Percentiles rank a stretch among this genome's conserved stretches.
Evolutionary conservation across 1,140 invertebrate genomes (phyloP).

Genomic region (Bombus sylvicola): DNA sequence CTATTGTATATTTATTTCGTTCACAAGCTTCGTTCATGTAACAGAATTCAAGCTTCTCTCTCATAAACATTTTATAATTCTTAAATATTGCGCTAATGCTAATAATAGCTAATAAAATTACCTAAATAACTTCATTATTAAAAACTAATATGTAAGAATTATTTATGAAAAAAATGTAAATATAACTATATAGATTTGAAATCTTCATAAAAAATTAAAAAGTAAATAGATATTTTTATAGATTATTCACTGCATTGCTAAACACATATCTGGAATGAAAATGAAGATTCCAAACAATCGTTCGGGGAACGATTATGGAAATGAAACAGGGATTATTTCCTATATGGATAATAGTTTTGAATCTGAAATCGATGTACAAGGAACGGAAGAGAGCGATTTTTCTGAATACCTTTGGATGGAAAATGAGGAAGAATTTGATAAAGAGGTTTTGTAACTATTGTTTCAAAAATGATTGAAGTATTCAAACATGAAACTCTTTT

Average conservation of each 20-base stretch:
- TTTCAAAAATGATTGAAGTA: neutral
- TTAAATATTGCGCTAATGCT: neutral
- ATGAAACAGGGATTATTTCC: conserved; percentile 81
- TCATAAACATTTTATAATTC: conserved; percentile 49
- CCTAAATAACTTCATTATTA: neutral
- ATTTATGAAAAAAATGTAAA: neutral
- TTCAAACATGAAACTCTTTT: neutral
- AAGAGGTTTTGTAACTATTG: conserved; percentile 85
- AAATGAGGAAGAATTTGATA: conserved; percentile 94
- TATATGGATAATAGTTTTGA: conserved; percentile 81
- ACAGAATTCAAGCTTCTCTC: conserved; percentile 64
- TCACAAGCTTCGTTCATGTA: conserved; percentile 33
- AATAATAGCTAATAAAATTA: neutral
- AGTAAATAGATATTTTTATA: conserved; percentile 1
- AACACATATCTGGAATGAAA: conserved; percentile 79
- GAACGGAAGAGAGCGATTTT: conserved; percentile 88
- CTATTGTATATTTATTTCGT: conserved; percentile 36
- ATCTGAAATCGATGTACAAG: conserved; percentile 82
- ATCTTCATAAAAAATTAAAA: neutral
- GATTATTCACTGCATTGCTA: conserved; percentile 16
- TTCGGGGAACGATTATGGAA: conserved; percentile 83
- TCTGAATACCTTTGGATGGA: conserved; percentile 96
- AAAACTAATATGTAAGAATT: neutral
- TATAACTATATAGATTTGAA: neutral
- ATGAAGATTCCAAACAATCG: conserved; percentile 84